Evolutionary conservation across 2,113 vertebrate species (phyloP), one percentile per base, ranked within the genome.

Genomic region (Peromyscus californicus): DNA sequence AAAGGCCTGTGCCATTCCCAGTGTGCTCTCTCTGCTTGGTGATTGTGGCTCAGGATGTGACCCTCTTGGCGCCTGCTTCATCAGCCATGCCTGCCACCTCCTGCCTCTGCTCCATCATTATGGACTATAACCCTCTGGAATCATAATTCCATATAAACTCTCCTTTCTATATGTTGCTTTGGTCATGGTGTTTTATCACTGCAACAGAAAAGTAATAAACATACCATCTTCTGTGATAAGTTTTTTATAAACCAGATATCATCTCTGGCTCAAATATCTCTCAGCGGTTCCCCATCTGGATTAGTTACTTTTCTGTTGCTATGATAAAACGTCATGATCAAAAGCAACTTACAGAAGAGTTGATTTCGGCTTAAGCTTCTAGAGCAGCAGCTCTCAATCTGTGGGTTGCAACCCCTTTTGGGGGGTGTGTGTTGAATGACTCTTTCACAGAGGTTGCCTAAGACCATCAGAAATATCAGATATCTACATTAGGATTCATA

Each of bases 201-300:
- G n/a, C 57, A 84, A 84, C 7, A 84, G n/a, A 61, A 83, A 83
- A 82, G 54, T 39, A 82, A 82, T 59, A 82, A n/a, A 39, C 16
- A 42, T 22, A 83, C 1, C 54, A 85, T 21, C 39, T 15, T 48
- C 31, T 33, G 17, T 21, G 61, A 48, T 67, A 86, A 26, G 82
- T 70, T 51, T 91, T 89, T 95, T 26, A 63, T 78, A 89, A 69
- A 93, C 75, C 33, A 89, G 69, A 76, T 48, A 74, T 57, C 22
- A 70, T 4, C 7, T 10, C 42, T 45, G 33, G n/a, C 63, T 90
- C 82, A 87, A n/a, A 42, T 57, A 22, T 74, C 36, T 90, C 21
- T 63, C 51, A 21, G 48, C 36, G 82, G 12, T 51, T 94, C 93
- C 61, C 7, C 21, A 39, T 51, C 29, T 86, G 83, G 7, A 67